These are phyloP conservation scores for Melanotaenia nigrans DNA, from an alignment of 2,797 vertebrate species.

Conservation along the genomic window DNA sequence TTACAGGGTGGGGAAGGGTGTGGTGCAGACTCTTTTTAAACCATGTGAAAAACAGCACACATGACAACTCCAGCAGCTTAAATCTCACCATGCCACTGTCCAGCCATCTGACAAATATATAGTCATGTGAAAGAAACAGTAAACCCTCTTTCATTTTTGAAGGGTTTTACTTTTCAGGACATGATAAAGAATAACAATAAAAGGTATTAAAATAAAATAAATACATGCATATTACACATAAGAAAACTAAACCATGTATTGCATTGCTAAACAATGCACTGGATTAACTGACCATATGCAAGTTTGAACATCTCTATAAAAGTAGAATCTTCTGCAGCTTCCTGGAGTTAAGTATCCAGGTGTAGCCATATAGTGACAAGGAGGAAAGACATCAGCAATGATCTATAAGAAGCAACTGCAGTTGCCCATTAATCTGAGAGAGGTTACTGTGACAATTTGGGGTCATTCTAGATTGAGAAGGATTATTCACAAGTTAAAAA, in stretches of 20 bases:
- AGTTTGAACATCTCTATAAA: too few species aligned
- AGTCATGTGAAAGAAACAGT: not conserved
- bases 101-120: not conserved
- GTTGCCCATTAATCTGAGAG: not conserved
- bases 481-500: not conserved
- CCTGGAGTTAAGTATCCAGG: not conserved
- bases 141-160: not conserved
- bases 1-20: constrained; percentile 73
- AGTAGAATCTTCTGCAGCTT: too few species aligned
- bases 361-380: not conserved
- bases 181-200: not conserved
- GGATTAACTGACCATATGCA: not conserved
- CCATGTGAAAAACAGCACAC: constrained; percentile 52
- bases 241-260: not conserved
- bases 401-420: too few species aligned
- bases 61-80: constrained; percentile 52
- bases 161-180: not conserved
- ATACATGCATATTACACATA: not conserved
- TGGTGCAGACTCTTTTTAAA: constrained; percentile 56
- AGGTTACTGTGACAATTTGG: too few species aligned
- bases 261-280: not conserved
- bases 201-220: not conserved
- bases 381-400: too few species aligned
- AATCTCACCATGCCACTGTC: constrained; percentile 23
- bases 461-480: not conserved